Evolutionary conservation across 1,140 invertebrate species (phyloP).

Genomic region (Brachionus calyciflorus): DNA sequence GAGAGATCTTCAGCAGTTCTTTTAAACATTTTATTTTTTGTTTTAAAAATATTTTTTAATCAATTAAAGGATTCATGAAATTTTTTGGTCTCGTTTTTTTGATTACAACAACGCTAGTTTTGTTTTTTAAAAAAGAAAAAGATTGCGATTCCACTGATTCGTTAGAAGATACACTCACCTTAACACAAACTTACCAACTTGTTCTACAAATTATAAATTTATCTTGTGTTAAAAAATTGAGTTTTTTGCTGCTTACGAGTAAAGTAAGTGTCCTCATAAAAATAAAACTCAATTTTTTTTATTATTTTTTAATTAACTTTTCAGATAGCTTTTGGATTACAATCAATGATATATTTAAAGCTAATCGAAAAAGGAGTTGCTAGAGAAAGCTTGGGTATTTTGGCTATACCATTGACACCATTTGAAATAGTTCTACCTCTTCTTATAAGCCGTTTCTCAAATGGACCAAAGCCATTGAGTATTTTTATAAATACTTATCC

Average conservation of each 20-base stretch:
- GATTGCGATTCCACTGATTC: constrained; percentile 48
- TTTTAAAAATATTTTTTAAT: constrained; percentile 48
- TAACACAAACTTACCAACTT: neutral
- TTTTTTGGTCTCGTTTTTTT: constrained; percentile 71
- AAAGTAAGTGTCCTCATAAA: constrained; percentile 91
- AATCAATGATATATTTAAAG: constrained; percentile 84
- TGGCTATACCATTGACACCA: constrained; percentile 82
- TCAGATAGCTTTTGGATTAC: constrained; percentile 23
- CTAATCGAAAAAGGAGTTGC: constrained; percentile 89
- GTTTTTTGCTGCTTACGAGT: constrained; percentile 78
- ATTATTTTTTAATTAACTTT: neutral
- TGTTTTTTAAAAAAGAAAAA: constrained; percentile 81
- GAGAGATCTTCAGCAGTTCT: too few relatives aligned
- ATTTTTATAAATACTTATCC: constrained; percentile 85
- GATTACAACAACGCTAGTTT: constrained; percentile 82
- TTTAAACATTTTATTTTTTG: too few relatives aligned
- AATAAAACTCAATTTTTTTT: constrained; percentile 63
- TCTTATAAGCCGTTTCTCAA: constrained; percentile 79
- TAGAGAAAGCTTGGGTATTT: constrained; percentile 85
- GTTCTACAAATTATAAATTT: constrained; percentile 58
- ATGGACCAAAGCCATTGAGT: constrained; percentile 79
- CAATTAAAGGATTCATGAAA: constrained; percentile 11
- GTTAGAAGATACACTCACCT: neutral
- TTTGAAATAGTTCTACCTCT: constrained; percentile 89
- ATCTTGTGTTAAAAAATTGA: constrained; percentile 71